Conservation (phyloP, 2,797 vertebrate species). For the Gouania willdenowi region DNA sequence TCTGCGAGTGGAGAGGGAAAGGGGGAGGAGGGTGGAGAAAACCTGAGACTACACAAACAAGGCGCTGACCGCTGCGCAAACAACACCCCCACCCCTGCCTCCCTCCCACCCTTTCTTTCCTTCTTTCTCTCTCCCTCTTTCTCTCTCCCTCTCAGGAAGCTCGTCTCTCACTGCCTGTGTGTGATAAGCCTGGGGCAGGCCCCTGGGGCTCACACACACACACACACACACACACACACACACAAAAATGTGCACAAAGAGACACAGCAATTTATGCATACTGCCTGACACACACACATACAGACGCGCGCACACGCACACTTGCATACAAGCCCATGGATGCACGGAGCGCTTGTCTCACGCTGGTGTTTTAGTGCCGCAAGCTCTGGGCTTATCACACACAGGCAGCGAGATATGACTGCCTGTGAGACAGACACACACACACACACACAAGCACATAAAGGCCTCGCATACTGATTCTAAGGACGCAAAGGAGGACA, state of each 20-base stretch:
- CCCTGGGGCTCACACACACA: constrained; percentile 60
- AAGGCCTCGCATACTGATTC: constrained; percentile 36
- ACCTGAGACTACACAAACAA: constrained; percentile 76
- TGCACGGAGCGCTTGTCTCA: constrained; percentile 58
- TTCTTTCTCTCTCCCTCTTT: constrained; percentile 3
- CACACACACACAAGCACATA: constrained; percentile 5
- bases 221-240: constrained; percentile 14
- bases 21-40: constrained; percentile 57
- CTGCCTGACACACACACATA: constrained; percentile 13
- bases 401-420: constrained; percentile 67
- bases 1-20: constrained; percentile 52
- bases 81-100: constrained; percentile 44
- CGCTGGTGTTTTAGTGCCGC: constrained; percentile 69
- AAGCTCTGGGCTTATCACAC: constrained; percentile 70
- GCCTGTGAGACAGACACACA: constrained; percentile 46
- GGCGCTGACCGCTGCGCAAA: constrained; percentile 72
- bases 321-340: constrained; percentile 44
- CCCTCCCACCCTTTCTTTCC: neutral
- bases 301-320: constrained; percentile 15
- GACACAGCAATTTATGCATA: constrained; percentile 58
- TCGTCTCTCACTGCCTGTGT: constrained; percentile 73
- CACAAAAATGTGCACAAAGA: constrained; percentile 17
- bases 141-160: constrained; percentile 71
- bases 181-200: constrained; percentile 79
- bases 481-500: constrained; percentile 8